Evolutionary conservation across 2,797 vertebrate genomes (phyloP).

Genomic region (Enteromius mattozi): DNA sequence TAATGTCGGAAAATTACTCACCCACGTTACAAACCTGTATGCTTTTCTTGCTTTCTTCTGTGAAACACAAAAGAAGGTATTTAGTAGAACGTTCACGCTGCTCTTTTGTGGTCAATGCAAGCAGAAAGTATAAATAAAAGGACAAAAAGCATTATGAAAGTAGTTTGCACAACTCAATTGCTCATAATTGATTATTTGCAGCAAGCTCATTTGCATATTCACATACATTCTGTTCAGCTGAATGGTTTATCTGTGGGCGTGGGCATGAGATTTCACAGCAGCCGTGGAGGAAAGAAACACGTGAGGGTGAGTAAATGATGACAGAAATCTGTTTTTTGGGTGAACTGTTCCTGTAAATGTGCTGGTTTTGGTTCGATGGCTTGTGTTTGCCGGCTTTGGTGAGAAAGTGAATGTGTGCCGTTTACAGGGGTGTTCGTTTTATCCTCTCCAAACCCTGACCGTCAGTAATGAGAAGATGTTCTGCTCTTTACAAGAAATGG

Average conservation of each 20-base stretch:
- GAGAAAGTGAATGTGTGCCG: not conserved
- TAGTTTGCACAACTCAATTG: not conserved
- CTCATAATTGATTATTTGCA: not conserved
- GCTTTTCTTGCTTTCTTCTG: not conserved
- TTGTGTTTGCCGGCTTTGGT: conserved; percentile 25
- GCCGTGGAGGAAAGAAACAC: not conserved
- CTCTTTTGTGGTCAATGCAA: not conserved
- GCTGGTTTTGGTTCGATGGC: not conserved
- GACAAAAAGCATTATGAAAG: not conserved
- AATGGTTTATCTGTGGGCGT: not conserved
- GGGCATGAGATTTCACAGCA: not conserved
- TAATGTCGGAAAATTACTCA: not conserved
- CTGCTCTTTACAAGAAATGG: not conserved
- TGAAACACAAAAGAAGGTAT: not conserved
- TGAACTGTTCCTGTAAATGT: conserved; percentile 6
- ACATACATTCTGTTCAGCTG: not conserved
- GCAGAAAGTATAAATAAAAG: not conserved
- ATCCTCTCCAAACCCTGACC: conserved; percentile 63
- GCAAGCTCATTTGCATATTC: not conserved
- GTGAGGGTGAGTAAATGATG: conserved; percentile 19
- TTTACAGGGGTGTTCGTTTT: conserved; percentile 67
- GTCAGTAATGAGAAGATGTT: conserved; percentile 77
- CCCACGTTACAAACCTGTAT: not conserved
- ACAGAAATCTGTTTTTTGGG: too few species aligned
- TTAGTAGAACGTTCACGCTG: not conserved